Evolutionary conservation across 1,140 invertebrate species (phyloP).

Genomic region (Phocides pigmalion): DNA sequence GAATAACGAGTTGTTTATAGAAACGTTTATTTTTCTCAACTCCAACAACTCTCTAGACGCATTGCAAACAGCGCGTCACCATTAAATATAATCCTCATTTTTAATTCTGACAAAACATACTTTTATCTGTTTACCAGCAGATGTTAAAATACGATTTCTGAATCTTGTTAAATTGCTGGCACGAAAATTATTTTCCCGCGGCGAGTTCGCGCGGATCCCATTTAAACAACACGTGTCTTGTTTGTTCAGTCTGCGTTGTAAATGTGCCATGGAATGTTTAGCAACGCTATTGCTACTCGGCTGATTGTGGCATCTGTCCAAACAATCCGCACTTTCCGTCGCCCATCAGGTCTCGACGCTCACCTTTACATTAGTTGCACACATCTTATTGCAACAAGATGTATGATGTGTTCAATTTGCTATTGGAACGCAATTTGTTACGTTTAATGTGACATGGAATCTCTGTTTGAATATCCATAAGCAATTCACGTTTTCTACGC

Average conservation of each 20-base stretch:
- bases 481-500: background rate
- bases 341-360: constrained; percentile 25
- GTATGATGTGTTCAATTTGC: constrained; percentile 15
- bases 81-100: constrained; percentile 16
- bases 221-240: constrained; percentile 65
- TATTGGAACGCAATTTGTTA: constrained; percentile 11
- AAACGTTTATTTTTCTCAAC: constrained; percentile 10
- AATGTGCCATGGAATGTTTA: constrained; percentile 63
- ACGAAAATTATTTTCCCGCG: constrained; percentile 50
- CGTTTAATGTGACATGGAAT: constrained; percentile 2
- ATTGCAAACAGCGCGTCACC: constrained; percentile 6
- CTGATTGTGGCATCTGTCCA: constrained; percentile 70
- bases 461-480: background rate
- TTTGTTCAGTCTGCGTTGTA: constrained; percentile 60
- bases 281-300: constrained; percentile 41
- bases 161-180: constrained; percentile 8
- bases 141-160: constrained; percentile 17
- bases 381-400: constrained; percentile 21
- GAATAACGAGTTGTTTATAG: background rate
- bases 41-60: constrained; percentile 7
- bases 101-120: constrained; percentile 22
- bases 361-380: constrained; percentile 21
- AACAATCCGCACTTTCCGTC: constrained; percentile 53
- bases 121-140: constrained; percentile 17
- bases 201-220: constrained; percentile 53